phyloP scores from a whole-genome alignment of 1,140 invertebrate species.

The Ladona fulva region DNA sequence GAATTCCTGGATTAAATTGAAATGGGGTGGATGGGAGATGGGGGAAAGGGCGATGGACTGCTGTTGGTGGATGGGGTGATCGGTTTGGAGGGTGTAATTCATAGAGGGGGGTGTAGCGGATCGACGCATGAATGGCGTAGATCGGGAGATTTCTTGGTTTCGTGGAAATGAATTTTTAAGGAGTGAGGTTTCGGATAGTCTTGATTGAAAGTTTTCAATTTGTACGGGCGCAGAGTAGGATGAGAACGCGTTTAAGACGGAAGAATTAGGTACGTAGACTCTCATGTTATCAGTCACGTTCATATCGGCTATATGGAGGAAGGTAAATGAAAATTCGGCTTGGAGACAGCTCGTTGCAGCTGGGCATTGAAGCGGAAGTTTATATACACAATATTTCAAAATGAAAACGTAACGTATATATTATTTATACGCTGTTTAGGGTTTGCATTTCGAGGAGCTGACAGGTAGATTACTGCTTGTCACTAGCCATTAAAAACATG shows the following conservation, averaged over 20 bases:
- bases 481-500: too few relatives aligned
- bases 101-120: background rate
- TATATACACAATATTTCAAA: too few relatives aligned
- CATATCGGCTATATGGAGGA: too few relatives aligned
- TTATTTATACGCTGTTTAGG: too few relatives aligned
- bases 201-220: conserved; percentile 5
- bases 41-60: background rate
- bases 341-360: too few relatives aligned
- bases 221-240: background rate
- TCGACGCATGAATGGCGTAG: background rate
- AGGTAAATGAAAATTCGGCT: too few relatives aligned
- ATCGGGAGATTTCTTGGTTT: background rate
- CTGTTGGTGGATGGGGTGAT: background rate
- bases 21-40: background rate
- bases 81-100: background rate
- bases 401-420: too few relatives aligned
- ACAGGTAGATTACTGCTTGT: too few relatives aligned
- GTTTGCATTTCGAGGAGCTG: too few relatives aligned
- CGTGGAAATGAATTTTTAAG: background rate
- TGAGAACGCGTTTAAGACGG: background rate
- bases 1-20: conserved; percentile 10
- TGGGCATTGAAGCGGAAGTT: too few relatives aligned
- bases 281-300: too few relatives aligned
- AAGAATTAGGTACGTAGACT: background rate
- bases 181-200: background rate